A percentile compares a stretch with the other conserved stretches of the same genome.
These are phyloP conservation scores for Atherinomorus stipes DNA, from an alignment of 2,113 vertebrate species.

Conservation along the genomic window DNA sequence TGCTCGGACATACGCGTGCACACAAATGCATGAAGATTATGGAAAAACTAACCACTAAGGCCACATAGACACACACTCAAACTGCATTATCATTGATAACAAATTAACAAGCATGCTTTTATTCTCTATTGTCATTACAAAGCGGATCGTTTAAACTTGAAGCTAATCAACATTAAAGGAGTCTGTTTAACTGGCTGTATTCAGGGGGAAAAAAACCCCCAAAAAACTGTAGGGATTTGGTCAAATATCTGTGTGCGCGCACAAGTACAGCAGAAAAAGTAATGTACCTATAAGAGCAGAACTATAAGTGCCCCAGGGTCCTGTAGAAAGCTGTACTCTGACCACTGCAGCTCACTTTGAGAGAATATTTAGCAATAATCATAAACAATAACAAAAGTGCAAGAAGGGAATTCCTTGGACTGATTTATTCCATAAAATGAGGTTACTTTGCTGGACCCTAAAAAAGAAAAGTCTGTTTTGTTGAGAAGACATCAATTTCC, in stretches of 20 bases:
- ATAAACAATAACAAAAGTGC: background rate
- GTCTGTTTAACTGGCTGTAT: too few species aligned
- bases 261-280: conserved; percentile 6
- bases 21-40: conserved; percentile 34
- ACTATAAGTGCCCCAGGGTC: background rate
- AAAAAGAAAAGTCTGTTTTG: background rate
- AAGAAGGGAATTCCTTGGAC: background rate
- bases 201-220: too few species aligned
- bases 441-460: background rate
- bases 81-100: conserved; percentile 10
- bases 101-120: conserved; percentile 43
- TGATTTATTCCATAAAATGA: background rate
- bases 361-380: background rate
- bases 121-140: conserved; percentile 33
- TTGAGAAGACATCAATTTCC: background rate
- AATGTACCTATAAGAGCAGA: conserved; percentile 8
- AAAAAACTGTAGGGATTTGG: background rate
- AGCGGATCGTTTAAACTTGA: conserved; percentile 43
- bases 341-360: conserved; percentile 3
- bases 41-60: conserved; percentile 26
- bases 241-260: background rate
- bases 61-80: conserved; percentile 17
- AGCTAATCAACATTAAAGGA: conserved; percentile 21
- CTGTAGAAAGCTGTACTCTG: conserved; percentile 20
- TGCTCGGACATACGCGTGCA: conserved; percentile 37